These are phyloP conservation scores for Catharus fuscescens DNA, from an alignment of 2,113 vertebrate genomes.

Conservation along the genomic window DNA sequence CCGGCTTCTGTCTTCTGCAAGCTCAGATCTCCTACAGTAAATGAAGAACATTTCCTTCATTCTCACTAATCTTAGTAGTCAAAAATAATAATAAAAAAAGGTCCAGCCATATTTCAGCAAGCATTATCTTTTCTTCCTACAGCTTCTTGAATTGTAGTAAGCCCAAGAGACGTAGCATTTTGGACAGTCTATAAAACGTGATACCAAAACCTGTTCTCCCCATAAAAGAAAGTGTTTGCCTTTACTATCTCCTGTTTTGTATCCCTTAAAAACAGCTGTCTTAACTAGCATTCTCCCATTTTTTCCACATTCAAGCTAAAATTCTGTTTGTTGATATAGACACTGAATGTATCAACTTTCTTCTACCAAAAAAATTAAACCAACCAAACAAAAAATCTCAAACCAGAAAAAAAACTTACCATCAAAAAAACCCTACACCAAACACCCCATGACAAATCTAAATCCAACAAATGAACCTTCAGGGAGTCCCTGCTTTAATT, in stretches of 20 bases:
- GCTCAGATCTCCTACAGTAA: neutral
- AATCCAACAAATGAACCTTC: neutral
- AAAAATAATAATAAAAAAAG: neutral
- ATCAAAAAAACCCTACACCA: neutral
- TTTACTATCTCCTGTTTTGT: neutral
- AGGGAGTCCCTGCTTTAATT: neutral
- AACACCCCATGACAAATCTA: neutral
- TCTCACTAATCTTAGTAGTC: neutral
- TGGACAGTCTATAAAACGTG: neutral
- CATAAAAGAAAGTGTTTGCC: neutral
- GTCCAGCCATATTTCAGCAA: neutral
- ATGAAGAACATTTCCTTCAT: neutral
- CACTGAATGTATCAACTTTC: neutral
- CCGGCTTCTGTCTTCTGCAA: neutral
- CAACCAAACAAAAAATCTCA: neutral
- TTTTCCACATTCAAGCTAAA: neutral
- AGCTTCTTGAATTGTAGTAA: neutral
- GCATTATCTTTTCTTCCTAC: neutral
- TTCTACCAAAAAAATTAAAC: neutral
- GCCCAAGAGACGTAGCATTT: neutral
- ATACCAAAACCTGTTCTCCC: neutral
- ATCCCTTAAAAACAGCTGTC: neutral
- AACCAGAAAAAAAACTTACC: neutral
- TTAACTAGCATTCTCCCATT: neutral
- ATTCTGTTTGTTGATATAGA: neutral